Base-by-base conservation (phyloP, 2,797 vertebrate genomes). In the Merluccius polli region DNA sequence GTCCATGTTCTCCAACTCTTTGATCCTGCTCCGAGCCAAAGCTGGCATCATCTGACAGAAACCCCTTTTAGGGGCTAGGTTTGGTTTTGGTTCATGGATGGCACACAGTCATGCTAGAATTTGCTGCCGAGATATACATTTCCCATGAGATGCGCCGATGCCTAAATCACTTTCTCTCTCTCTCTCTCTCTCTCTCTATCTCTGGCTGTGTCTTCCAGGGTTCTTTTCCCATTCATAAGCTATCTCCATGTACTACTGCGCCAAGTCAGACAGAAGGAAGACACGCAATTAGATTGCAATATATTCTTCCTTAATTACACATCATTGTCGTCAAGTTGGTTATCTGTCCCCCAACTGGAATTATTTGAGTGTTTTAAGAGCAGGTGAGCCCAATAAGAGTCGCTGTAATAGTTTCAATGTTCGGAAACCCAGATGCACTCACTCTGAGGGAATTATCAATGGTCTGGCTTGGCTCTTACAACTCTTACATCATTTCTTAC, bases 121-220 rank as follows among this genome's bases (percentile, higher is more conserved):
- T 59, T 79, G 69, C 74, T 69, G 44, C 73, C 70, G 15, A 81
- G 44, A 70, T 65, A 75, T 44, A 41, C 73, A 41, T 38, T 27
- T 33, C 24, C 75, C 59, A 21, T 79, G 71, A 81, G 44, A 68
- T 70, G 74, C 81, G 75, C 80, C 78, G 82, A 79, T 24, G 59
- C 75, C 41, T 48, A 75, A 72, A 75, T 67, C 72, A 81, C 79
- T 79, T 72, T 71, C 59, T 24, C 59, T 27, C n/a, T 27, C 24
- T 63, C 59, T 27, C n/a, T 63, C 59, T 27, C 9, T 65, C n/a
- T 27, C 59, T 65, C 2, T 65, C n/a, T 63, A 1, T 12, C n/a
- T 59, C 24, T 59, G 52, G 52, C 1, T 27, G 9, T 63, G n/a
- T 69, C 68, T 83, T 70, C 30, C 67, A 69, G 29, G 67, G 27